Conservation (phyloP, 2,113 vertebrate species). For the Neomonachus schauinslandi region DNA sequence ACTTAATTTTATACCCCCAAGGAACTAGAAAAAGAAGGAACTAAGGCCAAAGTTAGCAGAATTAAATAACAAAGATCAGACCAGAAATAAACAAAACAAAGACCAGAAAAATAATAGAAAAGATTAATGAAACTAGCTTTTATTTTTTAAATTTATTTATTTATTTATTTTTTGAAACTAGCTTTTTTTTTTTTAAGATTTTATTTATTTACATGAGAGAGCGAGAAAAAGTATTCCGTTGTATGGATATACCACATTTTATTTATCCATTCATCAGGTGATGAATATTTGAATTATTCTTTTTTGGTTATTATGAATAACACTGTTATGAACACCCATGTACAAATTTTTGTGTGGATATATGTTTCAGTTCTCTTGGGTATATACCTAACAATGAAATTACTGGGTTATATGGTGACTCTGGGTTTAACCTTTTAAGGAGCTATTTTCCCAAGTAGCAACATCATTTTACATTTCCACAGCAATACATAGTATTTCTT, state of each 20-base stretch:
- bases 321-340: background rate
- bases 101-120: no score
- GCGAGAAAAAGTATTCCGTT: background rate
- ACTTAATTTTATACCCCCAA: no score
- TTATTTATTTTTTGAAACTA: no score
- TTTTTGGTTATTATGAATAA: conserved; percentile 5
- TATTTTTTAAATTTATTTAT: no score
- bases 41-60: no score
- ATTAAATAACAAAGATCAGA: no score
- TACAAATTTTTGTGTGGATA: background rate
- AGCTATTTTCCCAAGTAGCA: background rate
- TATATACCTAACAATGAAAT: background rate
- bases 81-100: no score
- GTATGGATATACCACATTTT: background rate
- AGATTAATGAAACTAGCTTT: no score
- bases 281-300: background rate
- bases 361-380: background rate
- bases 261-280: background rate
- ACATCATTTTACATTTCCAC: background rate
- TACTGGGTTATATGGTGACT: background rate
- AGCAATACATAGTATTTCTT: background rate
- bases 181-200: no score
- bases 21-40: no score
- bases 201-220: no score
- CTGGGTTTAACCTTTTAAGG: background rate